Evolutionary conservation across 2,888 invertebrate species (phyloP).

Genomic region (Noctua janthe): DNA sequence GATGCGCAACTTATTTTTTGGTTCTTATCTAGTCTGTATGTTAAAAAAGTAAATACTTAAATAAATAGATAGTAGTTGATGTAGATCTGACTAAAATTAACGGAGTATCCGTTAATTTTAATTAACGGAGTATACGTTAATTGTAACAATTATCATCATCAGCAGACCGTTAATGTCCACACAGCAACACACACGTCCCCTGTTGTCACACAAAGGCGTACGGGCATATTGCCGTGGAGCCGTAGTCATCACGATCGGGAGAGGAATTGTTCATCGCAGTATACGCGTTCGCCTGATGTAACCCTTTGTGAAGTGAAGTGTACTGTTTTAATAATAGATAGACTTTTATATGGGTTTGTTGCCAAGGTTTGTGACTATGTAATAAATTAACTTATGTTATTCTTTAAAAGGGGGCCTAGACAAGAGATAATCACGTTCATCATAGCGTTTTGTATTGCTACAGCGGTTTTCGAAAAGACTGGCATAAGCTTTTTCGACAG

Average conservation of each 20-base stretch:
- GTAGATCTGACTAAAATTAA: background rate
- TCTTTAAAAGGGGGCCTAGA: background rate
- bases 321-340: constrained; percentile 5
- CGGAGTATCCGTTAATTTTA: too few relatives aligned
- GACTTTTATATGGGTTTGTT: background rate
- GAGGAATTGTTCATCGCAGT: constrained; percentile 40
- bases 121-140: too few relatives aligned
- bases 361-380: background rate
- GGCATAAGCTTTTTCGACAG: background rate
- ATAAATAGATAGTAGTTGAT: background rate
- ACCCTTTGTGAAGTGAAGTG: constrained; percentile 24
- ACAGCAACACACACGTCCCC: background rate
- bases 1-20: too few relatives aligned
- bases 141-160: constrained; percentile 6
- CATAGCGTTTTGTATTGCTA: background rate
- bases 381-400: background rate
- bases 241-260: constrained; percentile 34
- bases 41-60: too few relatives aligned
- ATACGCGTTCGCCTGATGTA: constrained; percentile 27
- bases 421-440: background rate
- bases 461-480: background rate
- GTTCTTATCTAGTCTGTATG: too few relatives aligned
- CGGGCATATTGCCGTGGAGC: constrained; percentile 4
- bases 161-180: constrained; percentile 13
- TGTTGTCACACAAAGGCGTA: constrained; percentile 22